phyloP scores from a whole-genome alignment of 1,140 invertebrate genomes.

The Ganaspis sp. region DNA sequence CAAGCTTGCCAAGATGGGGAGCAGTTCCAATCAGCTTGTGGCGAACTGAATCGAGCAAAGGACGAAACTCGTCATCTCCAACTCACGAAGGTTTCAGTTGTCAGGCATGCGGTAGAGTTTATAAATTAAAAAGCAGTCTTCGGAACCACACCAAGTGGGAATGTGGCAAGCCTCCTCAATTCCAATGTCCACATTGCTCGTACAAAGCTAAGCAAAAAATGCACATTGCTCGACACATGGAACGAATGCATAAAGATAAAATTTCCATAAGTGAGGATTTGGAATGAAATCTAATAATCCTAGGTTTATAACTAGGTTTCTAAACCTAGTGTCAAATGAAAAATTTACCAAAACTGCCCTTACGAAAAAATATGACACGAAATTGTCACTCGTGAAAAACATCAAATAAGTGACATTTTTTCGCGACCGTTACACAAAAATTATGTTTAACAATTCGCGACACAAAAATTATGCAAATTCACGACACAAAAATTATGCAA shows the following conservation, averaged over 20 bases:
- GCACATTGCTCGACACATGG: slow-evolving; percentile 91
- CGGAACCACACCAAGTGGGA: slow-evolving; percentile 92
- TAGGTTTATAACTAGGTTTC: too few relatives aligned
- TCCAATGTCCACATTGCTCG: slow-evolving; percentile 88
- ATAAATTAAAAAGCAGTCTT: slow-evolving; percentile 89
- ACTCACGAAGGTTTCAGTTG: slow-evolving; percentile 82
- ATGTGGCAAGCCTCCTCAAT: slow-evolving; percentile 89
- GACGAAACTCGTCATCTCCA: slow-evolving; percentile 63
- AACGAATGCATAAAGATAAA: slow-evolving; percentile 89
- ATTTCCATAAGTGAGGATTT: slow-evolving; percentile 76
- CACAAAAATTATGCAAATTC: too few relatives aligned
- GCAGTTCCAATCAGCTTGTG: slow-evolving; percentile 75
- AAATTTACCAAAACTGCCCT: neutral
- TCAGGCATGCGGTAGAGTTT: slow-evolving; percentile 87
- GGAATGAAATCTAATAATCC: slow-evolving; percentile 44
- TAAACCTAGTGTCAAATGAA: neutral
- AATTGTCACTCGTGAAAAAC: too few relatives aligned
- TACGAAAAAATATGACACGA: neutral
- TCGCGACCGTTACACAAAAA: too few relatives aligned
- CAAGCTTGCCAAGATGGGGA: slow-evolving; percentile 72
- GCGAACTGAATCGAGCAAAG: slow-evolving; percentile 71
- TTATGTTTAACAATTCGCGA: too few relatives aligned
- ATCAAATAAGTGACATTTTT: too few relatives aligned
- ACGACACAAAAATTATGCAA: too few relatives aligned
- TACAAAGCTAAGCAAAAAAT: slow-evolving; percentile 90